phyloP scores from a whole-genome alignment of 2,888 invertebrate genomes.

The Acanthosoma haemorrhoidale region DNA sequence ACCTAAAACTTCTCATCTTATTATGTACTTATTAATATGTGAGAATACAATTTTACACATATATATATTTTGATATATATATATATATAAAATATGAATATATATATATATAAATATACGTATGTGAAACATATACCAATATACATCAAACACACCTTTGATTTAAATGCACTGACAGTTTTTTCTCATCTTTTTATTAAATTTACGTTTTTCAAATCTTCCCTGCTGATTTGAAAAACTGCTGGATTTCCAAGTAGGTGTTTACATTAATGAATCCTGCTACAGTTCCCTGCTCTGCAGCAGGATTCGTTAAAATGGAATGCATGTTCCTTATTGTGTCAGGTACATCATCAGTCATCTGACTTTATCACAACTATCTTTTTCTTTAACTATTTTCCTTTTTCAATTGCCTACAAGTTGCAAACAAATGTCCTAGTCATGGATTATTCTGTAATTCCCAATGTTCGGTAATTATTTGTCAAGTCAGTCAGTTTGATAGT shows the following conservation, averaged over 20 bases:
- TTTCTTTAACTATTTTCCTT: neutral
- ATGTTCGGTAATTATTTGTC: neutral
- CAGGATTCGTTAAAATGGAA: slow-evolving; percentile 9
- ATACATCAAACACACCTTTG: no score
- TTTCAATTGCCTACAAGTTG: neutral
- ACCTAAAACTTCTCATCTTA: no score
- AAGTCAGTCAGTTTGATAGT: slow-evolving; percentile 24
- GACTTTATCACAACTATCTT: slow-evolving; percentile 23
- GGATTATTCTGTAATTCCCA: neutral
- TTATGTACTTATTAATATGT: no score
- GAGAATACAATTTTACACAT: no score
- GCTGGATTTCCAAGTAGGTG: neutral
- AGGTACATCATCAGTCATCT: slow-evolving; percentile 26
- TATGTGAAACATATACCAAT: no score
- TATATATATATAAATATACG: no score
- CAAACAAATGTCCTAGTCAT: neutral
- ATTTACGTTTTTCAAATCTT: slow-evolving; percentile 34
- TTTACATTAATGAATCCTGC: slow-evolving; percentile 3
- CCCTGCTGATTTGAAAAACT: slow-evolving; percentile 37
- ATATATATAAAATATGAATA: no score
- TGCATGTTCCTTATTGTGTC: neutral
- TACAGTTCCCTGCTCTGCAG: slow-evolving; percentile 30
- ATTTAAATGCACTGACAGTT: neutral
- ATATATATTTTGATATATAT: no score
- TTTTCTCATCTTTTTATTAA: neutral